Base-by-base conservation (phyloP, 2,888 invertebrate genomes). In the Nemotelus nigrinus region DNA sequence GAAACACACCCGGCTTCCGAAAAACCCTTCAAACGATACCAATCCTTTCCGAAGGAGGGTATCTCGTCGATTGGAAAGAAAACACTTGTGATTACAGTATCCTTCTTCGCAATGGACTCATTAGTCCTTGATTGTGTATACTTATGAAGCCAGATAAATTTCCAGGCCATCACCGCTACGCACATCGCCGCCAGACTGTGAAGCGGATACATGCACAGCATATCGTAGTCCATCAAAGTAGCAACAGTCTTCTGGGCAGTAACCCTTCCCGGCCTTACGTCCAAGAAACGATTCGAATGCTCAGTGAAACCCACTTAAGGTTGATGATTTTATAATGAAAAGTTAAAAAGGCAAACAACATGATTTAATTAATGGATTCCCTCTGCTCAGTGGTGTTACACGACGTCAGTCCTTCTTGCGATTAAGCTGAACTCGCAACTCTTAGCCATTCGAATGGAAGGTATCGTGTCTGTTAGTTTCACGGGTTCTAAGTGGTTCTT, bases 321-420 rank as follows among this genome's bases (percentile, higher is more conserved):
- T 78, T 78, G 78, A 78, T 78, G 78, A 78, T 78, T 78, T 78
- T 78, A 78, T 78, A 78, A 78, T 78, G 78, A 67, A 74, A 78
- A 78, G 74, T 78, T 78, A 78, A 78, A 78, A 78, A 78, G 78
- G 78, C 78, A 78, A 78, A 78, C 78, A 78, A 75, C 78, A 75
- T 65, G 75, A 78, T 78, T 78, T 78, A 78, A 78, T 78, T 78
- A 78, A 78, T 78, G 74, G 68, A 74, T 74, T 78, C 78, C 68
- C 65, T 65, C 68, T 68, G 45, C 48, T 77, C 70, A 43, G n/a
- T 77, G 77, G 63, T 60, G 60, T 63, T 65, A 45, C 47, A 45
- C 47, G 44, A 47, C 57, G 43, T 57, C 8, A 41, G 43, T 63
- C 39, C 43, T 2, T 75, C 76, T 76, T 55, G 43, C 58, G 57